Percentiles rank a stretch among this genome's conserved stretches.
Evolutionary conservation across 2,888 invertebrate species (phyloP).

Genomic region (Pterostichus madidus): DNA sequence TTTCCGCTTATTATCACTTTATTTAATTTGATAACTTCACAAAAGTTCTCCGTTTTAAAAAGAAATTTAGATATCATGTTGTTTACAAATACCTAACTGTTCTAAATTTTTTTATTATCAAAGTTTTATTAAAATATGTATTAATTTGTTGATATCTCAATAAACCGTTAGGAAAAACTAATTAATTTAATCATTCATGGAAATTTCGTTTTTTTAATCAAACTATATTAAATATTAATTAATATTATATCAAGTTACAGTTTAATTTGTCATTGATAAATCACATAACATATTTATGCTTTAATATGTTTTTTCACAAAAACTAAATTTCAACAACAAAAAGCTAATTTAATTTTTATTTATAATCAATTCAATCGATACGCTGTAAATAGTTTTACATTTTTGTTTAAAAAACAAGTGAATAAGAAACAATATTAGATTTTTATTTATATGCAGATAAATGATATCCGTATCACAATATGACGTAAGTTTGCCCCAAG

Average conservation of each 20-base stretch:
- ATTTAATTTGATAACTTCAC: neutral
- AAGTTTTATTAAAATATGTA: conserved; percentile 16
- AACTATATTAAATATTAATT: conserved; percentile 34
- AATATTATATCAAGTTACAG: conserved; percentile 21
- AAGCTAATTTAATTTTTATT: conserved; percentile 42
- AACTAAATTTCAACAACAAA: conserved; percentile 17
- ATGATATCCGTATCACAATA: conserved; percentile 39
- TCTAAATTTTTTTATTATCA: conserved; percentile 37
- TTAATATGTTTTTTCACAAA: conserved; percentile 39
- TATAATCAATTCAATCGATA: conserved; percentile 6
- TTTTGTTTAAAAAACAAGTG: conserved; percentile 3
- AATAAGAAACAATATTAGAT: conserved; percentile 14
- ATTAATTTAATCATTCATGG: conserved; percentile 25
- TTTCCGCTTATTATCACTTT: neutral
- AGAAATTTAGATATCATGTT: conserved; percentile 1
- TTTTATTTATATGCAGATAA: conserved; percentile 12
- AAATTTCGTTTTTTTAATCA: conserved; percentile 27
- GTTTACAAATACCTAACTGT: conserved; percentile 38
- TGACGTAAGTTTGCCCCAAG: neutral
- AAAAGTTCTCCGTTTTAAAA: neutral
- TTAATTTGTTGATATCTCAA: neutral
- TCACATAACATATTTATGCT: conserved; percentile 8
- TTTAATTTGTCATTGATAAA: conserved; percentile 41
- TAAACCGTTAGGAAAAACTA: conserved; percentile 33
- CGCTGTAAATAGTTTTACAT: conserved; percentile 12